Percentiles rank a stretch among this genome's conserved stretches.
These are phyloP conservation scores for Aplidium turbinatum DNA, from an alignment of 23 tunicate genomes.

Conservation along the genomic window DNA sequence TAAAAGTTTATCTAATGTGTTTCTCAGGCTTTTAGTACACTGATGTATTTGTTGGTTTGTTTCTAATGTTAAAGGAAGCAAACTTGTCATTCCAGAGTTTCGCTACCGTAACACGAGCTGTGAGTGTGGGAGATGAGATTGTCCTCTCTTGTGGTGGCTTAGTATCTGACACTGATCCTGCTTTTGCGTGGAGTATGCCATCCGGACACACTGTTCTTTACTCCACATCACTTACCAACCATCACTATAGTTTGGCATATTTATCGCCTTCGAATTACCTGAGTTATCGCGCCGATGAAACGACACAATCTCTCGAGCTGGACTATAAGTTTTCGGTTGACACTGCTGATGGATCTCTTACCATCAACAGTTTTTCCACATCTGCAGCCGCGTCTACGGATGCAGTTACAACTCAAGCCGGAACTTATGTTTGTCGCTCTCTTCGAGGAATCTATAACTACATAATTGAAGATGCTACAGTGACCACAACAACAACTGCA, in stretches of 20 bases:
- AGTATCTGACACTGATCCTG: constrained; percentile 1
- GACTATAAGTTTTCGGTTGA: constrained; percentile 43
- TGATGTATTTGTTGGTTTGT: not conserved
- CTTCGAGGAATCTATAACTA: constrained; percentile 40
- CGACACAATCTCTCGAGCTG: constrained; percentile 27
- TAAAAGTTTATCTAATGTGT: not conserved
- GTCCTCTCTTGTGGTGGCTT: constrained; percentile 18
- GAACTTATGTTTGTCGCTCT: constrained; percentile 41
- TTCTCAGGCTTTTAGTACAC: not conserved
- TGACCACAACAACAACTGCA: constrained; percentile 24
- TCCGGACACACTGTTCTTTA: constrained; percentile 38
- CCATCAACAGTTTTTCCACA: constrained; percentile 38
- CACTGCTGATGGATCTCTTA: constrained; percentile 45
- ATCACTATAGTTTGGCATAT: too few species aligned
- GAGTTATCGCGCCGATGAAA: constrained; percentile 29
- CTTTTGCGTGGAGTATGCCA: constrained; percentile 47
- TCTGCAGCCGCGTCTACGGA: constrained; percentile 16
- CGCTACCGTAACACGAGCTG: constrained; percentile 3
- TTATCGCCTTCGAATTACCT: constrained; percentile 20
- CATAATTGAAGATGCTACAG: constrained; percentile 12
- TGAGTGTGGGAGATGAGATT: constrained; percentile 5
- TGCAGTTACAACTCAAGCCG: constrained; percentile 51
- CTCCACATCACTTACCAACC: not conserved
- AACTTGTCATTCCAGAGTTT: constrained; percentile 6
- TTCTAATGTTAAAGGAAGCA: not conserved